These are phyloP conservation scores for Glandiceps talaboti DNA, from an alignment of 53 echinoderm and acorn worm species.

Conservation along the genomic window DNA sequence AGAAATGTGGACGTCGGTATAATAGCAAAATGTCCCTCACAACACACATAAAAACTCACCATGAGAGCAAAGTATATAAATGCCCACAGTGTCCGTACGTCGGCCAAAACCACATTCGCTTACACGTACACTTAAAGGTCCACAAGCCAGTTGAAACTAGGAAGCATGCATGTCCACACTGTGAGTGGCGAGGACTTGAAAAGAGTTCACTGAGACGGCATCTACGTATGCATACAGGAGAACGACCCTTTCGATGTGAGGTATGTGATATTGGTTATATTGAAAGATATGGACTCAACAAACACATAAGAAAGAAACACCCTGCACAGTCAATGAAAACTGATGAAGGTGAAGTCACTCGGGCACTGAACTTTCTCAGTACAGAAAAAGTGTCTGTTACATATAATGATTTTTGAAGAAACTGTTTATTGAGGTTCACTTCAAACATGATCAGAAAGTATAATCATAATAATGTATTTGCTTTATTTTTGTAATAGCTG, in stretches of 20 bases:
- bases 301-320: not conserved
- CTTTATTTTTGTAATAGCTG: too few relatives aligned
- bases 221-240: not conserved
- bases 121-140: not conserved
- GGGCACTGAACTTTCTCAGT: too few relatives aligned
- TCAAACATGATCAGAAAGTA: too few relatives aligned
- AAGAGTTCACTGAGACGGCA: not conserved
- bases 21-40: not conserved
- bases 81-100: not conserved
- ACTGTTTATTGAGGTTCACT: too few relatives aligned
- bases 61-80: not conserved
- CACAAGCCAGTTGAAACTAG: not conserved
- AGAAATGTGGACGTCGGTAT: not conserved
- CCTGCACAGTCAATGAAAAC: too few relatives aligned
- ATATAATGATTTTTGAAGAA: too few relatives aligned
- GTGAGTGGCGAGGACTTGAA: not conserved
- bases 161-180: not conserved
- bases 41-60: not conserved
- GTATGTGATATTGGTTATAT: not conserved
- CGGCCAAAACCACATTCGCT: not conserved
- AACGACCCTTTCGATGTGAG: not conserved
- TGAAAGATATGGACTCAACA: not conserved
- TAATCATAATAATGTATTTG: too few relatives aligned
- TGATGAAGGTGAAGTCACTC: too few relatives aligned
- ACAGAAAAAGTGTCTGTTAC: too few relatives aligned